Conservation (phyloP, 2,113 vertebrate genomes). For the Myrmecophaga tridactyla region DNA sequence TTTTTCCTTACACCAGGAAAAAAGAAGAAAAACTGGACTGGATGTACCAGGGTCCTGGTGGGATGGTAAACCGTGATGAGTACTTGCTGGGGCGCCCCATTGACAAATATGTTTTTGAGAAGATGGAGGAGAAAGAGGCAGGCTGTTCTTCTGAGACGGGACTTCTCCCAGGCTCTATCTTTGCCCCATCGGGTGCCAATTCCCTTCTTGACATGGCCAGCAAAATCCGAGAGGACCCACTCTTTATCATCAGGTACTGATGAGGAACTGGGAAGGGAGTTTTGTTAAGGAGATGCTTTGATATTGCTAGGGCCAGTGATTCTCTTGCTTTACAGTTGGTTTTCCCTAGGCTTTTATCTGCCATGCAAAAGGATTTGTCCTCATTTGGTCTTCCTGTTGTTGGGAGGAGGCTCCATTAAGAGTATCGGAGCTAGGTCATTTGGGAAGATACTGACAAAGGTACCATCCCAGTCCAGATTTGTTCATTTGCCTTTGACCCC, state of each 20-base stretch:
- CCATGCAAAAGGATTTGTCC: neutral
- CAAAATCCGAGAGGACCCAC: conserved; percentile 96
- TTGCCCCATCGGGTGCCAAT: conserved; percentile 85
- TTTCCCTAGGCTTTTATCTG: neutral
- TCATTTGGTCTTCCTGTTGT: neutral
- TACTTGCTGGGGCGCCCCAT: conserved; percentile 95
- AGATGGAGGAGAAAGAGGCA: conserved; percentile 89
- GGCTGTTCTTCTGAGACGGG: conserved; percentile 91
- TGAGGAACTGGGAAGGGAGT: rapidly evolving
- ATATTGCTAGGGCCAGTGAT: neutral
- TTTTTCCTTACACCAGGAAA: conserved; percentile 82
- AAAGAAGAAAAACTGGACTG: conserved; percentile 97
- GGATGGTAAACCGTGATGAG: conserved; percentile 95
- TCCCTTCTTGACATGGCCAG: conserved; percentile 94
- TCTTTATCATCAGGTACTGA: conserved; percentile 94
- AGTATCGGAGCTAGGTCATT: neutral
- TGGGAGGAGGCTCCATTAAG: neutral
- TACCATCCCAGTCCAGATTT: neutral
- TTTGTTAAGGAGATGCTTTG: neutral
- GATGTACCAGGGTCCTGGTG: conserved; percentile 98
- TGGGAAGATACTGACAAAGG: neutral
- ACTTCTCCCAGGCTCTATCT: conserved; percentile 95
- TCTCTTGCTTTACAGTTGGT: neutral
- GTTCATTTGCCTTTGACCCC: neutral
- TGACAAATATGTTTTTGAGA: conserved; percentile 94